phyloP scores from a whole-genome alignment of 2,113 vertebrate species.

The Oryctolagus cuniculus region DNA sequence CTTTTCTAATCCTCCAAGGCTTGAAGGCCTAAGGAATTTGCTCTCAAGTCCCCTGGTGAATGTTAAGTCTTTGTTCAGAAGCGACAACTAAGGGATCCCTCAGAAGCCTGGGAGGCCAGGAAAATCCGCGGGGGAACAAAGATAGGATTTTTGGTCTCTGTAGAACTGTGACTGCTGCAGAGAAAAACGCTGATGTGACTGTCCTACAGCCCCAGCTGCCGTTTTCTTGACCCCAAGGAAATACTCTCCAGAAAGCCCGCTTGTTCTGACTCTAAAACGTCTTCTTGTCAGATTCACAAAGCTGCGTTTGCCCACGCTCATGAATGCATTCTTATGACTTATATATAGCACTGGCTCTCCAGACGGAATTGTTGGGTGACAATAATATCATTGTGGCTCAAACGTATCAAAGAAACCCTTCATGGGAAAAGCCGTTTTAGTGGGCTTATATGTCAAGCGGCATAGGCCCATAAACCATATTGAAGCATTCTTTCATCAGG shows the following conservation, averaged over 20 bases:
- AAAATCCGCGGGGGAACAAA: constrained; percentile 84
- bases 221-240: constrained; percentile 86
- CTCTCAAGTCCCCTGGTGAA: constrained; percentile 81
- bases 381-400: constrained; percentile 89
- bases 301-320: constrained; percentile 80
- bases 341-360: constrained; percentile 86
- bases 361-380: constrained; percentile 84
- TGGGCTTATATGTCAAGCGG: constrained; percentile 64
- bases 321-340: constrained; percentile 88
- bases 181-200: constrained; percentile 81
- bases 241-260: constrained; percentile 82
- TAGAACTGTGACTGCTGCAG: constrained; percentile 59
- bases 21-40: constrained; percentile 85
- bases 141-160: constrained; percentile 82
- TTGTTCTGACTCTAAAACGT: constrained; percentile 86
- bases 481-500: constrained; percentile 71
- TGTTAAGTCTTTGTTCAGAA: constrained; percentile 85
- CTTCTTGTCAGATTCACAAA: constrained; percentile 85
- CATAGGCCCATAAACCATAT: neutral
- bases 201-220: constrained; percentile 81
- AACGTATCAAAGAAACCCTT: constrained; percentile 86
- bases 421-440: constrained; percentile 79
- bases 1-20: constrained; percentile 82
- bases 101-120: constrained; percentile 77
- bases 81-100: constrained; percentile 80